These are phyloP conservation scores for Zaprionus gabonicus DNA, from an alignment of 1,140 invertebrate species.

Conservation along the genomic window DNA sequence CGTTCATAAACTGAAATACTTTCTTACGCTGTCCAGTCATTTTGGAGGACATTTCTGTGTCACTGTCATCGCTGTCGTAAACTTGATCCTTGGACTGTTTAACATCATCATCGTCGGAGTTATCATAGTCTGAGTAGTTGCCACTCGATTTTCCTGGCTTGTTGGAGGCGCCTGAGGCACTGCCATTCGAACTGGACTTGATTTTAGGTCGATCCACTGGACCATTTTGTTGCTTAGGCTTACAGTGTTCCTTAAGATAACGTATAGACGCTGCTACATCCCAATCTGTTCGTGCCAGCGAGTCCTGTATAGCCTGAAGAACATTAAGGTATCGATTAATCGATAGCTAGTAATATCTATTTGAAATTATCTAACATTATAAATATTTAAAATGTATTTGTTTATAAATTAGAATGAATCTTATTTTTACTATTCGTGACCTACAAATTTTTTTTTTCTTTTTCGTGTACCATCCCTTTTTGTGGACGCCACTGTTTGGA, in stretches of 20 bases:
- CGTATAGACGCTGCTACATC: conserved; percentile 69
- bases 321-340: background rate
- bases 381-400: background rate
- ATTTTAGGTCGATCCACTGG: conserved; percentile 48
- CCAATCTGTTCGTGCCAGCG: conserved; percentile 73
- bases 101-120: conserved; percentile 70
- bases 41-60: conserved; percentile 89
- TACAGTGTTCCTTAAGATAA: conserved; percentile 68
- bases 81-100: conserved; percentile 75
- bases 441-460: background rate
- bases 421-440: conserved; percentile 8
- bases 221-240: conserved; percentile 54
- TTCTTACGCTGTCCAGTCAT: conserved; percentile 89
- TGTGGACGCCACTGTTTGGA: conserved; percentile 44
- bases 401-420: background rate
- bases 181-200: conserved; percentile 63
- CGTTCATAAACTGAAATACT: conserved; percentile 92
- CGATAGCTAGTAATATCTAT: background rate
- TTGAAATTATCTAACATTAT: background rate
- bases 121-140: conserved; percentile 70
- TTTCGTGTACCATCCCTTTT: conserved; percentile 4
- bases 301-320: conserved; percentile 77
- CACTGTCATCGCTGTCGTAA: conserved; percentile 88
- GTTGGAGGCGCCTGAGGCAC: conserved; percentile 6
- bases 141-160: conserved; percentile 36